Base-by-base conservation (phyloP, 2,113 vertebrate genomes). In the Corvus cornix region DNA sequence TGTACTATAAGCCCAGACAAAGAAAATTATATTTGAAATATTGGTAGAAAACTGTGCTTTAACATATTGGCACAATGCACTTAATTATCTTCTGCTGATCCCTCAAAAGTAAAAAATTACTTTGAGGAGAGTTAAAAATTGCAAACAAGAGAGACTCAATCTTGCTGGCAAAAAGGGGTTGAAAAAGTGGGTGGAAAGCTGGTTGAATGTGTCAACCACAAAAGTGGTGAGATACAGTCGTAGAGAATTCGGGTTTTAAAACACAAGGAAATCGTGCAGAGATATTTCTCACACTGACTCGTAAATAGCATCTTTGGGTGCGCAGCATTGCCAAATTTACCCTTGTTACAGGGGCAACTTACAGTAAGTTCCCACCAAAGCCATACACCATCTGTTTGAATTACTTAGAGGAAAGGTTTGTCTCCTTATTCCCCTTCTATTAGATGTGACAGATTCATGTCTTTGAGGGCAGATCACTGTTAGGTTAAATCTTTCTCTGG, bases 381-480 rank as follows among this genome's bases (percentile, higher is more conserved):
- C 82, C 75, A 44, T 64, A 17, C 1, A 1, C 76, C 69, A 80
- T 87, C 92, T 95, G 70, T 76, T 83, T 87, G 75, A 92, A 33
- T 87, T 69, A 43, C 68, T 81, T 73, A 64, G 88, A 76, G 56
- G 76, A 85, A 87, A 85, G 81, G 68, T 91, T 88, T 0, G 5
- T 93, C 81, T 93, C 66, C 82, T 76, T 95, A 52, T 75, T 95
- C 59, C 51, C 60, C 72, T 93, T 87, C 52, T 95, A 96, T 93
- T 93, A 75, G 90, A 91, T 37, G 48, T 93, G 95, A 91, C 88
- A 89, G 93, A 88, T 96, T 96, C 94, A 96, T 88, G 89, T 96
- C 84, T 91, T 85, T 78, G 75, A 95, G 92, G 89, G 83, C 85
- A 97, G 84, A 95, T 96, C 78, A 93, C 72, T 92, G 86, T 93